These are phyloP conservation scores for Prunella himalayana DNA, from an alignment of 2,113 vertebrate genomes.

Conservation along the genomic window DNA sequence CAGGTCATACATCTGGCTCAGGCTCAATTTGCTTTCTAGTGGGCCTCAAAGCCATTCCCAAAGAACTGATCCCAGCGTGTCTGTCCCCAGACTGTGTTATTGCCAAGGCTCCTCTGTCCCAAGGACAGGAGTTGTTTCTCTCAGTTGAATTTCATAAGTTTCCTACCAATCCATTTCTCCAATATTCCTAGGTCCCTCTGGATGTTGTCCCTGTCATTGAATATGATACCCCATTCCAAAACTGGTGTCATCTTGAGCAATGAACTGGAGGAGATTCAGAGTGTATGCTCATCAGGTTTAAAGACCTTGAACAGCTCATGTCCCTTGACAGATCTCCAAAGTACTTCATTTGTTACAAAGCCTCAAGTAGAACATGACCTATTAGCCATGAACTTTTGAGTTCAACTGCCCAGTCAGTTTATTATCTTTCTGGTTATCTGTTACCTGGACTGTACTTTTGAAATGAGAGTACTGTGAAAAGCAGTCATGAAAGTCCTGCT, in stretches of 20 bases:
- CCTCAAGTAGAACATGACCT: not conserved
- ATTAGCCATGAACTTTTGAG: not conserved
- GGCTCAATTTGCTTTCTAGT: not conserved
- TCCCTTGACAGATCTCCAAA: not conserved
- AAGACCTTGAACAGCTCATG: not conserved
- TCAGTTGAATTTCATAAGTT: not conserved
- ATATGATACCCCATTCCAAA: no score
- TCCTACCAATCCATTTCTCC: not conserved
- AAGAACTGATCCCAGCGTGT: not conserved
- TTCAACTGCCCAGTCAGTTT: not conserved
- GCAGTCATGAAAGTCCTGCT: not conserved
- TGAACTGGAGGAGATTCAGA: not conserved
- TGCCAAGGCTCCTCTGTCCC: not conserved
- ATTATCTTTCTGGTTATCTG: not conserved
- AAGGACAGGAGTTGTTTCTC: not conserved
- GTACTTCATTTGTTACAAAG: not conserved
- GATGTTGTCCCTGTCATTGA: not conserved
- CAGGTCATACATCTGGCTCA: not conserved
- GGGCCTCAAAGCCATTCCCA: not conserved
- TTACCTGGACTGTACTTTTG: not conserved
- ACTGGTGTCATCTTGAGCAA: not conserved
- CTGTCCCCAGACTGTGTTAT: not conserved
- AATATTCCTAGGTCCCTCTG: not conserved
- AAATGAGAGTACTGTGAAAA: not conserved
- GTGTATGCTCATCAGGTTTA: no score